Conservation (phyloP, 2,113 vertebrate genomes). For the Thomomys bottae region DNA sequence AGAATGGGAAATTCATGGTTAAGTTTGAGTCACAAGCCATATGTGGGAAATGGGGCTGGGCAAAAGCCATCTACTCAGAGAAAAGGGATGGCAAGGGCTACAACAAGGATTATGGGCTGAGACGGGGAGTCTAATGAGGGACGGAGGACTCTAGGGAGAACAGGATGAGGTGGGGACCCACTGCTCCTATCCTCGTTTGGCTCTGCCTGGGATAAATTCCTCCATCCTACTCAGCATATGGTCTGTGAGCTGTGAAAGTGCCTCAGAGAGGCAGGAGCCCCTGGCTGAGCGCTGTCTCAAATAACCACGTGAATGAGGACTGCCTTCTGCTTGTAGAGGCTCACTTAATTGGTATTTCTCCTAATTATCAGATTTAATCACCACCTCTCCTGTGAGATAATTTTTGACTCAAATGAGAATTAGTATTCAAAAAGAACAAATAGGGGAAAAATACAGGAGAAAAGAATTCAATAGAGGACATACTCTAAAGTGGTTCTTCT, state of each 20-base stretch:
- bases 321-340: neutral
- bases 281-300: neutral
- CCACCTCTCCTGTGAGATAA: conserved; percentile 62
- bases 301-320: neutral
- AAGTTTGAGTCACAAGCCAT: neutral
- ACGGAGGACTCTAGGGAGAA: neutral
- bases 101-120: neutral
- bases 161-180: neutral
- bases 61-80: neutral
- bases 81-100: neutral
- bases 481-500: neutral
- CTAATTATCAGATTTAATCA: conserved; percentile 73
- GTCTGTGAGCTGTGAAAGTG: neutral
- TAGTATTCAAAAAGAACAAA: conserved; percentile 47
- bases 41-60: neutral
- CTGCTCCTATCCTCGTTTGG: neutral
- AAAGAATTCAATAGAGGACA: neutral
- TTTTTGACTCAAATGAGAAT: conserved; percentile 71
- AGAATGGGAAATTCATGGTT: neutral
- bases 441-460: neutral
- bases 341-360: conserved; percentile 66
- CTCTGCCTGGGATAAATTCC: neutral
- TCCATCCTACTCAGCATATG: neutral
- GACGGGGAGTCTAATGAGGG: neutral
- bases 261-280: neutral